phyloP scores from a whole-genome alignment of 2,797 vertebrate genomes.

The Gobionotothen gibberifrons region DNA sequence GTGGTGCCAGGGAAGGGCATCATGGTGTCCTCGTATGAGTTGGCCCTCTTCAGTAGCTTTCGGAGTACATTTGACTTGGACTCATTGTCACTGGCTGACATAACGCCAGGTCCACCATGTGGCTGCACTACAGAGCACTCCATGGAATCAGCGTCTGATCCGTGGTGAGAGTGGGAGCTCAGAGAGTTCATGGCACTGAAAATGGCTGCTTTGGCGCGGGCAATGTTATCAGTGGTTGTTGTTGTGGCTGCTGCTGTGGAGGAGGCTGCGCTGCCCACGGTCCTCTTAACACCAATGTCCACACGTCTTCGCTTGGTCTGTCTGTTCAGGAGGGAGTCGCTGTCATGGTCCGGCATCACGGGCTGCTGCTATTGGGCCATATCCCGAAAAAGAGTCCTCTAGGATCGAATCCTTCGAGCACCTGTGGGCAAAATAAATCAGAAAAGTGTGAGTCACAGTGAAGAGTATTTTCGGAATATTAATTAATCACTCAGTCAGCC shows the following conservation, averaged over 20 bases:
- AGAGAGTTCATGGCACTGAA: constrained; percentile 97
- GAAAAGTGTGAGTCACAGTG: constrained; percentile 88
- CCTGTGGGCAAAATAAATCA: constrained; percentile 87
- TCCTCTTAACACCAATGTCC: constrained; percentile 99
- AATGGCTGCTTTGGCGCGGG: constrained; percentile 90
- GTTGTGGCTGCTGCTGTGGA: constrained; percentile 79
- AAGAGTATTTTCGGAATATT: constrained; percentile 32
- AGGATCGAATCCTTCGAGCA: constrained; percentile 92
- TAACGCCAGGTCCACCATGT: constrained; percentile 88
- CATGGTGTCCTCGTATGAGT: constrained; percentile 98
- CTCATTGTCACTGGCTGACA: constrained; percentile 78
- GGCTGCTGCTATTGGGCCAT: constrained; percentile 98
- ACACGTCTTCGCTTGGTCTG: constrained; percentile 99
- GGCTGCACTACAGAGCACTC: constrained; percentile 97
- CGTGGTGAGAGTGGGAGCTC: constrained; percentile 89
- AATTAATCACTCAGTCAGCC: constrained; percentile 9
- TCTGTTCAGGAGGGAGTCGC: constrained; percentile 99
- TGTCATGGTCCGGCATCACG: constrained; percentile 99
- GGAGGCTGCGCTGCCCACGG: constrained; percentile 94
- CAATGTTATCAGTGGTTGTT: constrained; percentile 93
- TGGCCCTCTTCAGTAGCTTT: constrained; percentile 99
- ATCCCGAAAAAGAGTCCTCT: constrained; percentile 95
- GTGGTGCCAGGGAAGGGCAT: constrained; percentile 98
- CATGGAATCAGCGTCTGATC: constrained; percentile 94
- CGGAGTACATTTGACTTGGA: constrained; percentile 98